Evolutionary conservation across 1,140 invertebrate species (phyloP), one percentile per base, ranked within the genome.

Genomic region (Drosophila punjabiensis): DNA sequence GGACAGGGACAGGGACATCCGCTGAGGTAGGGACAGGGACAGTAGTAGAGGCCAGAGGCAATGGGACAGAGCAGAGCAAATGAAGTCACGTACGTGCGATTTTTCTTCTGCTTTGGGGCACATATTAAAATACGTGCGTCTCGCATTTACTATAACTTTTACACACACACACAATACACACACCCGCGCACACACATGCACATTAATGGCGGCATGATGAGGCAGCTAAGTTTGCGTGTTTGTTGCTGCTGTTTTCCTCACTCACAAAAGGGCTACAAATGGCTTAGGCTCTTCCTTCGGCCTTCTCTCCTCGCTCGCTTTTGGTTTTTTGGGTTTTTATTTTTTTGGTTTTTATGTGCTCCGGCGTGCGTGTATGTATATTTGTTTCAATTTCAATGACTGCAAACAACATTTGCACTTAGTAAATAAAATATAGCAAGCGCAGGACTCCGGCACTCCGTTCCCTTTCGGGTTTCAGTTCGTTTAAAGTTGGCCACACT

Each of bases 41-140:
- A 24, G 24, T 24, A 59, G 64, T 41, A 45, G 58, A 70, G 66
- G 64, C 68, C 81, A 89, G 79, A 77, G 86, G 79, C 85, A 85
- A 60, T 81, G 85, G 76, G 56, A 76, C 86, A 87, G 76, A 84
- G 81, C 88, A 82, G 43, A 75, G 70, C 76, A 92, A 92, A 92
- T 92, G 91, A 92, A 92, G 91, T 92, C 91, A 92, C 91, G 91
- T 92, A 85, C 84, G 81, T 87, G 87, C 79, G 91, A 92, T 92
- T 91, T 92, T 92, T 92, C 91, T 92, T 92, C 83, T 89, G 86
- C 85, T 91, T 92, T 92, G 79, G 90, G 87, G 81, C 91, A 89
- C 83, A 92, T 92, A 92, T 92, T 92, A 92, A 92, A 88, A 92
- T 92, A 92, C 91, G 91, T 92, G 90, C 81, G 85, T 82, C 76